phyloP scores from a whole-genome alignment of 2,797 vertebrate species.

The Halcyon chelicuti region DNA sequence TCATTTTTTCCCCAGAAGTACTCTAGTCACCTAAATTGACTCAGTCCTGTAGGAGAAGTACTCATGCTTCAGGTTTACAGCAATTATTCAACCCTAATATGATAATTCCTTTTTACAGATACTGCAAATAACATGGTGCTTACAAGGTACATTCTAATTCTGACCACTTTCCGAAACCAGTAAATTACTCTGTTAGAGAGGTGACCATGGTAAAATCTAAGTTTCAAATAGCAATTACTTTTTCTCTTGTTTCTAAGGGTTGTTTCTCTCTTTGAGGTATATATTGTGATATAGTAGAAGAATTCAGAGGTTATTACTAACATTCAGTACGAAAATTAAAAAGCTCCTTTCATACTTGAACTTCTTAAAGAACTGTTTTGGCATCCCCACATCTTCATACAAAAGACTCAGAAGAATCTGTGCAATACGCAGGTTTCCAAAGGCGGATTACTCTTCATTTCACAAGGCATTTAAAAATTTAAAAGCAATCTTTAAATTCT shows the following conservation, averaged over 20 bases:
- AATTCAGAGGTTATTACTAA: background rate
- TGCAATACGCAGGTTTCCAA: background rate
- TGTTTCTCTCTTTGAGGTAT: background rate
- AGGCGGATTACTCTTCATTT: background rate
- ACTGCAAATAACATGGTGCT: background rate
- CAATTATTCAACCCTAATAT: background rate
- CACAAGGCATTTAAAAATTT: background rate
- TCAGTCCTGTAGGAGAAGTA: background rate
- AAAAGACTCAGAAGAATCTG: background rate
- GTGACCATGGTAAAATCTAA: background rate
- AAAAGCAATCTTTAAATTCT: conserved; percentile 24
- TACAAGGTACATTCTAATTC: background rate
- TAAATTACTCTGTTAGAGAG: background rate
- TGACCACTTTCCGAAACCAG: background rate
- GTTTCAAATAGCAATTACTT: background rate
- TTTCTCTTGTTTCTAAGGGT: background rate
- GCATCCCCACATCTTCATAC: background rate
- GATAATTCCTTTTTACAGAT: background rate
- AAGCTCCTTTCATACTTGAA: background rate
- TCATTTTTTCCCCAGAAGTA: background rate
- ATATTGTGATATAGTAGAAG: background rate
- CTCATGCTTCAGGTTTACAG: background rate
- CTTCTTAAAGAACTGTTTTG: background rate
- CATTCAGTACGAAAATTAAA: background rate
- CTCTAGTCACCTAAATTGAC: background rate